Evolutionary conservation across 1,140 invertebrate species (phyloP).

Genomic region (Ceratitis capitata): DNA sequence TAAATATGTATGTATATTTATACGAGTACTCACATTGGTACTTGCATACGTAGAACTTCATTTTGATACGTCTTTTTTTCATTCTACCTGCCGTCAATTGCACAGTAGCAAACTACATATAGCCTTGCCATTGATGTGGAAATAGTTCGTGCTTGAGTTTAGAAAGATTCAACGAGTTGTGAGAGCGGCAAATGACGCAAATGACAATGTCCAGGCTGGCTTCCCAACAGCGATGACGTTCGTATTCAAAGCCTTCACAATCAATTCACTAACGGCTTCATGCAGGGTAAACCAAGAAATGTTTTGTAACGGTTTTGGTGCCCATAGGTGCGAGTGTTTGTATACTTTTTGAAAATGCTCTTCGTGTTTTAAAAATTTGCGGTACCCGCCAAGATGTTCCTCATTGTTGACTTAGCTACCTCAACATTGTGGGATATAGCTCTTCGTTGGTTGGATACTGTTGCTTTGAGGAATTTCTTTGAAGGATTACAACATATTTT

Average conservation of each 20-base stretch:
- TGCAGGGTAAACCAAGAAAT: background rate
- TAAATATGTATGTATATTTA: no score
- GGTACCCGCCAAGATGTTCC: background rate
- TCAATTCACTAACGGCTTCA: background rate
- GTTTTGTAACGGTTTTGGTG: background rate
- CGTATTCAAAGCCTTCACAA: no score
- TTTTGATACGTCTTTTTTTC: no score
- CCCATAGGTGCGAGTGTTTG: background rate
- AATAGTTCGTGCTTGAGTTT: background rate
- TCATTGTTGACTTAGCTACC: background rate
- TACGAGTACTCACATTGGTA: no score
- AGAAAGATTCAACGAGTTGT: background rate
- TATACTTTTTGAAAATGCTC: background rate
- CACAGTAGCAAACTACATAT: background rate
- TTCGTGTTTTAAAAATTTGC: background rate
- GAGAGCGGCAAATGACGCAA: background rate
- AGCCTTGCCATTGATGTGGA: background rate
- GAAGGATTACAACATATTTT: no score
- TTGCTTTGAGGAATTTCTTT: background rate
- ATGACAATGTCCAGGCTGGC: background rate
- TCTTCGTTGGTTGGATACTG: background rate
- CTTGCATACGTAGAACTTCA: no score
- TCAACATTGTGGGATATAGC: background rate
- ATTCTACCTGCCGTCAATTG: no score
- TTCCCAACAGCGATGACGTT: no score